phyloP scores from a whole-genome alignment of 2,113 vertebrate species.

The Etheostoma cragini region DNA sequence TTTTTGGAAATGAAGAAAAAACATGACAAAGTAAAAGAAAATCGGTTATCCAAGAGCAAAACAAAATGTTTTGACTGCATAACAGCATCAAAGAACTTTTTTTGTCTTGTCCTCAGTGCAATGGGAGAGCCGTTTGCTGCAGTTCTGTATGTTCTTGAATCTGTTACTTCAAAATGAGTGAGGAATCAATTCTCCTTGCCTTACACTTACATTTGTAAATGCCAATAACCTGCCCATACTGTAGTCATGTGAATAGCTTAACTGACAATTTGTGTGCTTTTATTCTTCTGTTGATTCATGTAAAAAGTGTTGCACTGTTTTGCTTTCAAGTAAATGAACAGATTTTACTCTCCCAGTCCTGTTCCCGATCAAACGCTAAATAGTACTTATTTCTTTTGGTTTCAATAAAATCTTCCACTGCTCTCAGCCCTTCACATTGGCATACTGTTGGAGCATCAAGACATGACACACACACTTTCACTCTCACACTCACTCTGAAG shows the following conservation, averaged over 20 bases:
- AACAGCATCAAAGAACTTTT: neutral
- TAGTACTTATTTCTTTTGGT: neutral
- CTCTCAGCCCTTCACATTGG: slow-evolving; percentile 40
- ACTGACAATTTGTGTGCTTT: neutral
- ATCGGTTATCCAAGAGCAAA: neutral
- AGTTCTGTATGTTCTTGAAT: too few relatives aligned
- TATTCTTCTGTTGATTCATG: neutral
- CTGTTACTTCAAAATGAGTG: neutral
- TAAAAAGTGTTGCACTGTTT: neutral
- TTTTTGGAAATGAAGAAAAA: too few relatives aligned
- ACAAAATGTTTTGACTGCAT: neutral
- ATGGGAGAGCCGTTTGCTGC: neutral
- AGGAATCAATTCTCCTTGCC: neutral
- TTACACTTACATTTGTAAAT: neutral
- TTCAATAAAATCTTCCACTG: slow-evolving; percentile 37
- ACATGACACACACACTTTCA: slow-evolving; percentile 26
- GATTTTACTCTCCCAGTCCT: neutral
- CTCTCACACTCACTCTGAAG: slow-evolving; percentile 5
- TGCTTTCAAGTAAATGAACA: neutral
- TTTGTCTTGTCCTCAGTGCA: neutral
- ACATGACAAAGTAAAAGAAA: neutral
- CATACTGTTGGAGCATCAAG: slow-evolving; percentile 20
- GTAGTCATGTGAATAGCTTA: neutral
- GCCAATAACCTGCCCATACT: neutral
- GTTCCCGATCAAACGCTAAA: neutral